Conservation (phyloP, 2,113 vertebrate species). For the Excalfactoria chinensis region DNA sequence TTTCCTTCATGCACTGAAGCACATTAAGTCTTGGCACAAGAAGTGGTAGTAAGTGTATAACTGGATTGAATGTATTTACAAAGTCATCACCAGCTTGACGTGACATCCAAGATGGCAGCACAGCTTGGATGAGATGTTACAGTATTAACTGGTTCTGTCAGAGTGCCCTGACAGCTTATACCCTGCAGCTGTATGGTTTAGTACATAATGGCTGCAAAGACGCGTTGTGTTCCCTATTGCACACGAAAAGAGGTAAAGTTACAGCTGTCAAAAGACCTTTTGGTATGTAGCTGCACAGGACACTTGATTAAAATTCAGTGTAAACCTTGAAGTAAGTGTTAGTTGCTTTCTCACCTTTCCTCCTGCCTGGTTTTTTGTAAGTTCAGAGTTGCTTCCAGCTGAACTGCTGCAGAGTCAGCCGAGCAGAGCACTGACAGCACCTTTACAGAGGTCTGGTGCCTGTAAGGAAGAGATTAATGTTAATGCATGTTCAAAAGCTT, state of each 20-base stretch:
- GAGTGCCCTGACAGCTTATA: background rate
- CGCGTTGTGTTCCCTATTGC: background rate
- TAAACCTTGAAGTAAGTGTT: background rate
- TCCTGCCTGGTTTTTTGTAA: background rate
- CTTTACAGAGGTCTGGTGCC: background rate
- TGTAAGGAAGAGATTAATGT: background rate
- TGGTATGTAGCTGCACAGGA: background rate
- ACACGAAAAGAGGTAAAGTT: background rate
- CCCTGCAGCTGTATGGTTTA: background rate
- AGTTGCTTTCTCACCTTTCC: background rate
- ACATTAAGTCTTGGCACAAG: constrained; percentile 58
- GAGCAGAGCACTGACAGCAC: background rate
- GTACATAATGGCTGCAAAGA: background rate
- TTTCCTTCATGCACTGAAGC: constrained; percentile 69
- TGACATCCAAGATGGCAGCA: background rate
- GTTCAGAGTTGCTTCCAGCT: background rate
- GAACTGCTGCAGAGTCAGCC: background rate
- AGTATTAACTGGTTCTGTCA: background rate
- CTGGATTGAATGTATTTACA: constrained; percentile 45
- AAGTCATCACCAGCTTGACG: background rate
- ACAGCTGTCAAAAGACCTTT: background rate
- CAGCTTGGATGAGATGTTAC: background rate
- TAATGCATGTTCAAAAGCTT: background rate
- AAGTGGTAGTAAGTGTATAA: background rate
- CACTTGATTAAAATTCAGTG: background rate